Percentiles rank a stretch among this genome's conserved stretches.
Evolutionary conservation across 2,888 invertebrate genomes (phyloP).

Genomic region (Ophraella communa): DNA sequence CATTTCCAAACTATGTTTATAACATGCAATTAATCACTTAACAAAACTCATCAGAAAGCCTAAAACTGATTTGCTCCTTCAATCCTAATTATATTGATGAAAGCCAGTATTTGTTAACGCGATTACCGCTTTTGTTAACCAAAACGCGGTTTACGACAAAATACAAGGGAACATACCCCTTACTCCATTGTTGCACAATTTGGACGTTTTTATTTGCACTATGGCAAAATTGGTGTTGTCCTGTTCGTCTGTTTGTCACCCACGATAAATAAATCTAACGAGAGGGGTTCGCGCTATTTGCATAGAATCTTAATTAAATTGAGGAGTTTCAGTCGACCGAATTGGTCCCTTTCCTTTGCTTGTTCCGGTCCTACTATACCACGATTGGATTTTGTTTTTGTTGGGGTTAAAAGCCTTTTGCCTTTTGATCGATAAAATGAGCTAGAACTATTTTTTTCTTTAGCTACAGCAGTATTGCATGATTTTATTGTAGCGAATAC

Average conservation of each 20-base stretch:
- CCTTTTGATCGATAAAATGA: conserved; percentile 7
- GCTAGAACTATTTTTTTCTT: no score
- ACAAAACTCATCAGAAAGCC: not conserved
- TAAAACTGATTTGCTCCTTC: not conserved
- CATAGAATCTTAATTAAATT: conserved; percentile 35
- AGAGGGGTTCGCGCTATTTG: conserved; percentile 25
- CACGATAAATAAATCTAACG: conserved; percentile 35
- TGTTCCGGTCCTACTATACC: conserved; percentile 10
- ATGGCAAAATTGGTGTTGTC: conserved; percentile 33
- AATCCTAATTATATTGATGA: conserved; percentile 27
- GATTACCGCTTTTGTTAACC: conserved; percentile 41
- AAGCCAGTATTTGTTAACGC: conserved; percentile 37
- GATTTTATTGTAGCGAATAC: no score
- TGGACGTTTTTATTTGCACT: conserved; percentile 33
- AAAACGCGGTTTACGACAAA: conserved; percentile 27
- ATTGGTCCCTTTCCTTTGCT: conserved; percentile 8
- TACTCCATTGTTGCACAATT: conserved; percentile 33
- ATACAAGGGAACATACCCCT: conserved; percentile 20
- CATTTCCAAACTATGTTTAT: not conserved
- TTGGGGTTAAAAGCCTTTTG: conserved; percentile 11
- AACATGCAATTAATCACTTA: conserved; percentile 5
- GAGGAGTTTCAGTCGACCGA: conserved; percentile 17
- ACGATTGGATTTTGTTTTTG: conserved; percentile 18
- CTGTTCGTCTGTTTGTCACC: conserved; percentile 31
- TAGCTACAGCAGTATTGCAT: no score